Percentiles rank a stretch among this genome's conserved stretches.
These are phyloP conservation scores for Macropis europaea DNA, from an alignment of 2,888 invertebrate genomes.

Conservation along the genomic window DNA sequence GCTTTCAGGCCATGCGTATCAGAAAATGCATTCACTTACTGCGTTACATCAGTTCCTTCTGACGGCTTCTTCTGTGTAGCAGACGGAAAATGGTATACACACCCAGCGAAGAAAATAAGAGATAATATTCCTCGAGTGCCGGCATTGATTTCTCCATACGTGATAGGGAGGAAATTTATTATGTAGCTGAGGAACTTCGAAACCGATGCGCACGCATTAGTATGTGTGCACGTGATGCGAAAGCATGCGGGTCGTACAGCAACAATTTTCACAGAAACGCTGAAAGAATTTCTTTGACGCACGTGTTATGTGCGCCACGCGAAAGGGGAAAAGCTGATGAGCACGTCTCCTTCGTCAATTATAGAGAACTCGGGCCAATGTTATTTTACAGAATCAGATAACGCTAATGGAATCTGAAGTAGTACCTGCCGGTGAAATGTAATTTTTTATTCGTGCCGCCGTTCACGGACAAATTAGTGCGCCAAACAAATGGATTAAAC, in stretches of 20 bases:
- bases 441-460: not conserved
- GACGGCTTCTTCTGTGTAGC: not conserved
- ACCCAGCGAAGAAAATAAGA: not conserved
- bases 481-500: not conserved
- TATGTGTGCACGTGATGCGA: not conserved
- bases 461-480: not conserved
- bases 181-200: not conserved
- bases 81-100: not conserved
- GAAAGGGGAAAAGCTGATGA: conserved; percentile 2
- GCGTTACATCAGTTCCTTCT: not conserved
- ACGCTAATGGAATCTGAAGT: conserved; percentile 23
- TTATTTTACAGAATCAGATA: conserved; percentile 22
- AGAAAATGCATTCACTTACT: conserved; percentile 3
- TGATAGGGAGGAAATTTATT: conserved; percentile 4
- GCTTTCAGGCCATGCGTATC: not conserved
- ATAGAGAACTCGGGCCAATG: not conserved
- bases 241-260: conserved; percentile 2
- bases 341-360: not conserved
- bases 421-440: not conserved
- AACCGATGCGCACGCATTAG: not conserved
- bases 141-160: not conserved
- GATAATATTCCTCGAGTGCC: not conserved
- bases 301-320: not conserved
- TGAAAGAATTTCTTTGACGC: conserved; percentile 21
- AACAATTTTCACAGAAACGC: conserved; percentile 10